A percentile compares a stretch with the other conserved stretches of the same genome.
Evolutionary conservation across 2,797 vertebrate genomes (phyloP).

Genomic region (Pantherophis vulpinus): DNA sequence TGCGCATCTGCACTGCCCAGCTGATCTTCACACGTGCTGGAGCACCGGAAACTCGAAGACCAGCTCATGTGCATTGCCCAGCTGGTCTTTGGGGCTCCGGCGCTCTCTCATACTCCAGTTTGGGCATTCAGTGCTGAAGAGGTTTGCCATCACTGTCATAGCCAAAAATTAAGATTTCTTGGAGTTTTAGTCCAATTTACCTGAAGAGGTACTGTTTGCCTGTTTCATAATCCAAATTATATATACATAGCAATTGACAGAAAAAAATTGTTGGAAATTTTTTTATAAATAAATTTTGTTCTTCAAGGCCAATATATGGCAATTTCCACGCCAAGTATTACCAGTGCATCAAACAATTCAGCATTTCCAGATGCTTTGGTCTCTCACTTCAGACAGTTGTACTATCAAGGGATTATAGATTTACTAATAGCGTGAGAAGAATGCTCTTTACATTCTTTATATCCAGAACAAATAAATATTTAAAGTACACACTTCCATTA

Average conservation of each 20-base stretch:
- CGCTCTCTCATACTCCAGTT: too few relatives aligned
- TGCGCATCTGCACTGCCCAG: too few relatives aligned
- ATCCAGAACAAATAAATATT: not conserved
- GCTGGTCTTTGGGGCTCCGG: too few relatives aligned
- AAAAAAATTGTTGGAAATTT: not conserved
- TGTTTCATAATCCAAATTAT: not conserved
- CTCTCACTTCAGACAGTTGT: not conserved
- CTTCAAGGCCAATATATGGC: not conserved
- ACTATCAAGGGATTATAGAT: not conserved
- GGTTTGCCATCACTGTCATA: not conserved
- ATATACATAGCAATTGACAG: not conserved
- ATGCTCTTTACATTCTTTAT: not conserved
- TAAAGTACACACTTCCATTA: not conserved
- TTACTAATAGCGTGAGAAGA: not conserved
- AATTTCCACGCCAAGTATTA: not conserved
- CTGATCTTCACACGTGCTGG: too few relatives aligned
- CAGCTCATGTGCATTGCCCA: too few relatives aligned
- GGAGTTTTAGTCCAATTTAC: not conserved
- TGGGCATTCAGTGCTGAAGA: too few relatives aligned
- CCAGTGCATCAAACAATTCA: not conserved
- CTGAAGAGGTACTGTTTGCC: not conserved
- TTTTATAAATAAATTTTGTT: not conserved
- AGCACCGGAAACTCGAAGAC: too few relatives aligned
- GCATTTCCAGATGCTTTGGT: not conserved
- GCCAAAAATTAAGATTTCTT: not conserved